Evolutionary conservation across 2,888 invertebrate species (phyloP).

Genomic region (Hydropsyche betteni): DNA sequence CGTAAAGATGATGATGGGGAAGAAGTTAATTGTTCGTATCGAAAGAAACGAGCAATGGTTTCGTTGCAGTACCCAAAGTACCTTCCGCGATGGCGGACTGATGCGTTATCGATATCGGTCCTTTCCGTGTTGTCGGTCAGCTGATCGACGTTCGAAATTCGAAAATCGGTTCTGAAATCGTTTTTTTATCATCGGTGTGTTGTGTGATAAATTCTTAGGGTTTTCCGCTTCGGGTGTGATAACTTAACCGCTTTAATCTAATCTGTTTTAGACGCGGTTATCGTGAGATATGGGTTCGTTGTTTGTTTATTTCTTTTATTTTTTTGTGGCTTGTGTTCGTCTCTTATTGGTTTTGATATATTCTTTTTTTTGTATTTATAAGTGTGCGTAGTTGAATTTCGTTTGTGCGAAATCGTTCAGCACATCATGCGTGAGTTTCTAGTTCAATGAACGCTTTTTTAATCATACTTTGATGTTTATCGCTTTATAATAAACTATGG

Average conservation of each 20-base stretch:
- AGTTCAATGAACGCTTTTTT: conserved; percentile 8
- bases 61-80: conserved; percentile 25
- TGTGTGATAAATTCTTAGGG: too few relatives aligned
- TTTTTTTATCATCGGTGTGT: too few relatives aligned
- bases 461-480: conserved; percentile 25
- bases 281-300: conserved; percentile 7
- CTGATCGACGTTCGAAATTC: conserved; percentile 9
- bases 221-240: too few relatives aligned
- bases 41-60: too few relatives aligned
- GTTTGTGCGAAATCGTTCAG: background rate
- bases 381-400: background rate
- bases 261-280: too few relatives aligned
- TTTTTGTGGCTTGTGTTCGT: background rate
- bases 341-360: background rate
- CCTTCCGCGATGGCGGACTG: conserved; percentile 39
- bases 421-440: conserved; percentile 21
- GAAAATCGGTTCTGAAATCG: too few relatives aligned
- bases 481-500: conserved; percentile 2
- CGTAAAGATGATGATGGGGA: too few relatives aligned
- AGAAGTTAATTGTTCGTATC: too few relatives aligned
- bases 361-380: background rate
- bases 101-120: conserved; percentile 51
- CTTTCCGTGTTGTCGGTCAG: conserved; percentile 50
- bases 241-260: too few relatives aligned
- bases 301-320: background rate